Evolutionary conservation across 2,797 vertebrate genomes (phyloP).

Genomic region (Hapalemur alaotrensis): DNA sequence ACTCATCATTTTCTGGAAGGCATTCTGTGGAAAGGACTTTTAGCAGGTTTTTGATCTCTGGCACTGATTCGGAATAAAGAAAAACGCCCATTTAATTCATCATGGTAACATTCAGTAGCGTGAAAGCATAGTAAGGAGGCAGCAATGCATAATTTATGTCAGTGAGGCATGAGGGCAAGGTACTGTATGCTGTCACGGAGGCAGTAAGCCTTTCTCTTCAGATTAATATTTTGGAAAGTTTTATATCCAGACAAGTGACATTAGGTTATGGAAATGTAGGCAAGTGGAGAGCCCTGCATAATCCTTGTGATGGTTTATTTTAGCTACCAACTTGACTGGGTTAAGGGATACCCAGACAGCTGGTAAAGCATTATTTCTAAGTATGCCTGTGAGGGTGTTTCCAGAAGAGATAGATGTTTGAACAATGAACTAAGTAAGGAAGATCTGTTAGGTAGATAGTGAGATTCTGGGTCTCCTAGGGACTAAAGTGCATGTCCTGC

Average conservation of each 20-base stretch:
- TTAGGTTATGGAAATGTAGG: accelerated
- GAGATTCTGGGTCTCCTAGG: too few relatives aligned
- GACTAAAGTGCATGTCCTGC: too few relatives aligned
- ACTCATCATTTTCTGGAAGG: slow-evolving; percentile 76
- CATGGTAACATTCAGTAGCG: slow-evolving; percentile 39
- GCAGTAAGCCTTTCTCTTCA: background rate
- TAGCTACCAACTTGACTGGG: background rate
- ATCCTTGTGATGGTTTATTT: background rate
- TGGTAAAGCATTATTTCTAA: background rate
- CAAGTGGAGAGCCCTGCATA: background rate
- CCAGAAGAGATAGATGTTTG: background rate
- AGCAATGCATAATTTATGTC: background rate
- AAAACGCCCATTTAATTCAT: slow-evolving; percentile 63
- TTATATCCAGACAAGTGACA: background rate
- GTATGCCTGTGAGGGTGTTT: background rate
- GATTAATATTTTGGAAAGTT: slow-evolving; percentile 11
- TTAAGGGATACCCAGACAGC: background rate
- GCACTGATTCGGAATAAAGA: slow-evolving; percentile 63
- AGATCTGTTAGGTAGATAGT: too few relatives aligned
- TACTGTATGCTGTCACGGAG: background rate
- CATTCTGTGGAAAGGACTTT: slow-evolving; percentile 74
- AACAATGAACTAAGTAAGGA: background rate
- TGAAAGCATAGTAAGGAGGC: slow-evolving; percentile 34
- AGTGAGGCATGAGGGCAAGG: background rate
- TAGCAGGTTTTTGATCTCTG: slow-evolving; percentile 70